Evolutionary conservation across 2,888 invertebrate genomes (phyloP), one percentile per base, ranked within the genome.

Genomic region (Philopedon plagiatum): DNA sequence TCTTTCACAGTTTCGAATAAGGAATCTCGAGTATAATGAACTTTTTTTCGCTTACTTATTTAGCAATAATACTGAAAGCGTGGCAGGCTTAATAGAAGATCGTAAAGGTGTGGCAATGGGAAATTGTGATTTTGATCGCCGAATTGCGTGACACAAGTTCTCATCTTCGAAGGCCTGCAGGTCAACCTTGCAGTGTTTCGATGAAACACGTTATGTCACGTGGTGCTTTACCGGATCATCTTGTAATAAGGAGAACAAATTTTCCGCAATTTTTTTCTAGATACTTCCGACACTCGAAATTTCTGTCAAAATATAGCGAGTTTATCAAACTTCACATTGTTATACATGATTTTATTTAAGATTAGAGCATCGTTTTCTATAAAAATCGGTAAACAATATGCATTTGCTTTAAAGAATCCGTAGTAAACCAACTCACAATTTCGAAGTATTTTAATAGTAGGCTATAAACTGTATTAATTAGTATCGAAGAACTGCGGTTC

Each of bases 41-140:
- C 46, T 62, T 62, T 51, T 46, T 39, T 70, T 71, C 56, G 29
- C 37, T 39, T 37, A 37, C 18, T 60, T 65, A 60, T 65, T 71
- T 71, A 67, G 57, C 58, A 69, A 61, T 69, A 71, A 66, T 63
- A 63, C 46, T 44, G 69, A 65, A 68, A 68, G 73, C 68, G 63
- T 19, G 57, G 67, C 54, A 57, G 26, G 15, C 66, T 63, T 62
- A 73, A 68, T 69, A 60, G 65, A 51, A 54, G 44, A 69, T 61
- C 69, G 65, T 62, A 26, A 69, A 73, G 73, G 73, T 73, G 74
- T 74, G 74, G 74, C 74, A 66, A 65, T 71, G 70, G 78, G 70
- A 78, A 75, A 76, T 77, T 77, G 76, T 78, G 78, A 78, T 76
- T 78, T 75, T 78, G 78, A 78, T 78, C 75, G 73, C 77, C 57